Conservation (phyloP, 2,797 vertebrate species). For the Petrocephalus schoutedeni region DNA sequence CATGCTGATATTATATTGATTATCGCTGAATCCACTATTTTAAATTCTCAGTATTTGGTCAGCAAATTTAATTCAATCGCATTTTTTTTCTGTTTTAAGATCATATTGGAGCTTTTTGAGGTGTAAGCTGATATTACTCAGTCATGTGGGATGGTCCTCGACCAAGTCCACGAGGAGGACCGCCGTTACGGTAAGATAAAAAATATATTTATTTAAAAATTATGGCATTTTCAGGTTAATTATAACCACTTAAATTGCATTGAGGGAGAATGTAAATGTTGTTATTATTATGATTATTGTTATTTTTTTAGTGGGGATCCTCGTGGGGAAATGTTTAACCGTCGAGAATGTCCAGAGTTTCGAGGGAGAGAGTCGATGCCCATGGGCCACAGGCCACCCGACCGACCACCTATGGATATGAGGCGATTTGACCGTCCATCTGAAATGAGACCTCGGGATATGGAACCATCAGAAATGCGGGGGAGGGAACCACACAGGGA, state of each 20-base stretch:
- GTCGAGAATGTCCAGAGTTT: conserved; percentile 84
- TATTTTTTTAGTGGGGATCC: conserved; percentile 84
- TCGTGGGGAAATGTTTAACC: conserved; percentile 88
- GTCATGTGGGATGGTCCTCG: conserved; percentile 72
- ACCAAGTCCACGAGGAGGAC: conserved; percentile 62
- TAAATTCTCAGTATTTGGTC: not conserved
- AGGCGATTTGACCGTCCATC: conserved; percentile 77
- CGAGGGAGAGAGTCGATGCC: conserved; percentile 88
- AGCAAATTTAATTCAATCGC: not conserved
- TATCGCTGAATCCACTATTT: not conserved
- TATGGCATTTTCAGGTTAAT: not conserved
- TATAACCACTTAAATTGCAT: not conserved
- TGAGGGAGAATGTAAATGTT: not conserved
- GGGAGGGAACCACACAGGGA: conserved; percentile 73
- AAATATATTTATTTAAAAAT: not conserved
- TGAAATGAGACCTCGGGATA: conserved; percentile 75
- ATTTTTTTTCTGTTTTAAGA: not conserved
- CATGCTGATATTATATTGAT: not conserved
- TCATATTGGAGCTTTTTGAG: not conserved
- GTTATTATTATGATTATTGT: not conserved
- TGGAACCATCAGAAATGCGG: conserved; percentile 73
- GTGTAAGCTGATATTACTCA: conserved; percentile 9
- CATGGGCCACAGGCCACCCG: conserved; percentile 77
- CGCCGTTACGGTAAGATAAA: conserved; percentile 63
- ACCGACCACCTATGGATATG: conserved; percentile 77